Evolutionary conservation across 2,113 vertebrate genomes (phyloP), one percentile per base, ranked within the genome.

Genomic region (Echinops telfairi): DNA sequence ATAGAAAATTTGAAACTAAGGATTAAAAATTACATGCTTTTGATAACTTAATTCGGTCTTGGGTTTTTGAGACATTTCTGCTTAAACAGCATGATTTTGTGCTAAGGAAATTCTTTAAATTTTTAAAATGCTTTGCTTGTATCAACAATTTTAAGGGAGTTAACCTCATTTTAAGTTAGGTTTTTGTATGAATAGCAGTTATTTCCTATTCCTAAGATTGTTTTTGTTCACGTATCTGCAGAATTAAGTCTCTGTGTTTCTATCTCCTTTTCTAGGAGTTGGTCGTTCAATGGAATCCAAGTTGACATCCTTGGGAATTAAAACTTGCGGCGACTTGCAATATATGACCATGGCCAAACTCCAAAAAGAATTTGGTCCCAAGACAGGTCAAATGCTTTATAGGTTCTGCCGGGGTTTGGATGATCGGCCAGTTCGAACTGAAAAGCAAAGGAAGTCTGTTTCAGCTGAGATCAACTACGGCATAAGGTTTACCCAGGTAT

Each of bases 401-500:
- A 99, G 99, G 87, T 99, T 99, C 97, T 99, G 99, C 96, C 98
- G 99, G 88, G 99, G 99, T 53, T 98, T 99, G 93, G 99, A 99
- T 87, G 99, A 99, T 91, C 98, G 99, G 76, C 99, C 99, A 1
- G 99, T 99, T 92, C 98, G 99, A 96, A 99, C 98, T 64, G 99
- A 99, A 95, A 99, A 99, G 97, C 98, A 99, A 94, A 99, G 99
- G 89, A 99, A 99, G 97, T 99, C 99, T 19, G 98, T 99, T 96
- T 99, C 99, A 22, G 99, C 99, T 29, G 99, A 99, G 97, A 99
- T 99, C 98, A 99, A 99, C 97, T 99, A 99, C 97, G 99, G 99
- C 93, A 99, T 99, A 95, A 99, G 99, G 43, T 99, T 99, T 96
- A 98, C 98, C 9, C 98, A 98, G 98, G 99, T 99, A 97, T 95